Base-by-base conservation (phyloP, 2,888 invertebrate genomes). In the Malthinus flaveolus region DNA sequence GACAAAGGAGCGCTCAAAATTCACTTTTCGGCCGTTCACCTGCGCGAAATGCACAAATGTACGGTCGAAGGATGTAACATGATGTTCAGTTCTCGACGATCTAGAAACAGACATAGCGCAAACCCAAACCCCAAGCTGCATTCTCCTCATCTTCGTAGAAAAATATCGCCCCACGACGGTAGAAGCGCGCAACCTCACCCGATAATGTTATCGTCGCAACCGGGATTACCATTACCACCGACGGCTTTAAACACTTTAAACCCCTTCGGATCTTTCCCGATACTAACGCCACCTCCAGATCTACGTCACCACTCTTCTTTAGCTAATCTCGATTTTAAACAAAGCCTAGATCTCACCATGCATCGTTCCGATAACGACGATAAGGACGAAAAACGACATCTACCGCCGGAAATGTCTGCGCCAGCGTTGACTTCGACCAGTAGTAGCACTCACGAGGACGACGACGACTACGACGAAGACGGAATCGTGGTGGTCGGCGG, bases 1-100 rank as follows among this genome's bases (percentile, higher is more conserved):
- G 99, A 99, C 83, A 99, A 99, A 82, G 99, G 98, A 61, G 99
- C 99, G 1, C 83, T 99, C 15, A 99, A 99, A 81, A 99, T 99
- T 6, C 99, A 99, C 78, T 98, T 97, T 76, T 97, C 97, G 49
- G 99, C 99, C 0, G 99, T 99, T 7, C 99, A 99, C 77, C 81
- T 98, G 59, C 87, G 97, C 36, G 99, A 99, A 82, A 99, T 99
- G 98, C 99, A 99, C 80, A 95, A 95, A 80, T 99, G 99, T 77
- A 97, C 98, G 0, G 97, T 99, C 0, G 95, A 95, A 75, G 97
- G 97, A 0, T 98, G 98, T 80, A 97, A 94, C 77, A 97, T 97
- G 95, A 97, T 97, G 95, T 98, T 98, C 76, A 97, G 97, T 77
- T 97, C 97, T 8, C 84, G 98, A 65, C 84, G 98, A 66, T 96